Evolutionary conservation across 2,797 vertebrate species (phyloP), one percentile per base, ranked within the genome.

Genomic region (Arctocebus calabarensis): DNA sequence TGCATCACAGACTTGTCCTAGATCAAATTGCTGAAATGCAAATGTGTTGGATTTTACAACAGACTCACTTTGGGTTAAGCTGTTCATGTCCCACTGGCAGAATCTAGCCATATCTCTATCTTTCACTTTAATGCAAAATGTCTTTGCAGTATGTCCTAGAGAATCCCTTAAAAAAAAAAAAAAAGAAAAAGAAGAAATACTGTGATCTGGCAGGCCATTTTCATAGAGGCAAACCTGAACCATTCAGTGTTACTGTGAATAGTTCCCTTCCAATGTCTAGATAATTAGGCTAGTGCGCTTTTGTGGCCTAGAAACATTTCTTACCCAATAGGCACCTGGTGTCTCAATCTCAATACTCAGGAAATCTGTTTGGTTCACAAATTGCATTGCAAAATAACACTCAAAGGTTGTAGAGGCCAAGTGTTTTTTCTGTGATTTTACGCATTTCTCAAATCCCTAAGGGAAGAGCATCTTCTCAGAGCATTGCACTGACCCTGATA

Each of bases 21-120:
- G 96, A 96, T 94, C 94, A 11, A 97, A 96, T 98, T 97, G 96
- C 97, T 94, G 86, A 96, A 95, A 97, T 96, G 91, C 96, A 98
- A 98, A 97, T 88, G 37, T 92, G 90, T 94, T 81, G 94, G 96
- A 89, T 95, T 97, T 95, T 95, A 83, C 71, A 91, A 64, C 84
- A 94, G 92, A 85, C 82, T 93, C 81, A 90, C 37, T 78, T 82
- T 97, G 85, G 90, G 90, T 93, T 97, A 94, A 97, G 94, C 73
- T 91, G 79, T 86, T 97, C 91, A 66, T 92, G 91, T 96, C 94
- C 40, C 97, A 91, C 57, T 96, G 77, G 40, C 97, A 94, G 93
- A 93, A 83, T 97, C 73, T 37, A 94, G 82, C 90, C 94, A 87
- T 84, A 86, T 97, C 95, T 88, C 91, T 68, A 34, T 88, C 84